Evolutionary conservation across 1,140 invertebrate species (phyloP).

Genomic region (Goniozus legneri): DNA sequence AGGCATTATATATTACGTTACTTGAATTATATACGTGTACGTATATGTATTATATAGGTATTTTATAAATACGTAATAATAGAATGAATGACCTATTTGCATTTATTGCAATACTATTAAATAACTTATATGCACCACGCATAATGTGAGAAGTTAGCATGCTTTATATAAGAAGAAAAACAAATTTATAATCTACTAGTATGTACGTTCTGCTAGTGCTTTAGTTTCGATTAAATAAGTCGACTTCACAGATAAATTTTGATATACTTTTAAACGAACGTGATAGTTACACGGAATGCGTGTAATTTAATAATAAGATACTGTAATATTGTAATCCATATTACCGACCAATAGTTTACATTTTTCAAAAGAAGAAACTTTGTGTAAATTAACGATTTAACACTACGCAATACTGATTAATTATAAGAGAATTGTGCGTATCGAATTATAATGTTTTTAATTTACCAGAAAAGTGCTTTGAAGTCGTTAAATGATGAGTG

Average conservation of each 20-base stretch:
- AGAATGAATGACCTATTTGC: conserved; percentile 22
- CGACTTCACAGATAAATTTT: neutral
- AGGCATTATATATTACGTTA: conserved; percentile 40
- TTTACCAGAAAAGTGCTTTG: no score
- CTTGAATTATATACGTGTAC: conserved; percentile 36
- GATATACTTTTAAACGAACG: neutral
- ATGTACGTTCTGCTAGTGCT: conserved; percentile 5
- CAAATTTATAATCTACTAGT: conserved; percentile 13
- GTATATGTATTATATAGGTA: conserved; percentile 27
- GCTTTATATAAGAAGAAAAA: conserved; percentile 15
- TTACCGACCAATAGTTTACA: neutral
- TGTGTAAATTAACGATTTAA: no score
- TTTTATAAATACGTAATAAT: conserved; percentile 33
- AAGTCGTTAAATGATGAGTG: no score
- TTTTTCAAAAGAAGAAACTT: no score
- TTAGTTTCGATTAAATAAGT: neutral
- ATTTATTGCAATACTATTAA: conserved; percentile 20
- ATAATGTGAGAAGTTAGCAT: conserved; percentile 23
- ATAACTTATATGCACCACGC: conserved; percentile 16
- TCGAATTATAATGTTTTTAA: no score
- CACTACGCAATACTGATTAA: no score
- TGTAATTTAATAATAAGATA: neutral
- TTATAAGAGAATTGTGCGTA: no score
- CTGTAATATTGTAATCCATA: neutral
- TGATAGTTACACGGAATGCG: neutral